Conservation (phyloP, 2,888 invertebrate species). For the Dasypolia templi region DNA sequence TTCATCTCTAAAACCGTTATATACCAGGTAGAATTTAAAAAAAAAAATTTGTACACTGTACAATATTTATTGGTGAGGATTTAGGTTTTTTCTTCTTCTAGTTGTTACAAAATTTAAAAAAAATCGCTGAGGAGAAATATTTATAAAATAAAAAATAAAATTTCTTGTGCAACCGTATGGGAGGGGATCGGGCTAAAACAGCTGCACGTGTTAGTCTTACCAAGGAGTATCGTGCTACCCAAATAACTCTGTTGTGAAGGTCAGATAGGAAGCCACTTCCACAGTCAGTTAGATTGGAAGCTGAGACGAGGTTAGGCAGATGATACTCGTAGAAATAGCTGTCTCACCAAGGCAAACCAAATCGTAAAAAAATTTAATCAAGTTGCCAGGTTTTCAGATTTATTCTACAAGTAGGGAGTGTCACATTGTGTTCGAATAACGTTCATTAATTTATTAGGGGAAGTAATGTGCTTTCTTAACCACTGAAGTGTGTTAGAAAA, state of each 20-base stretch:
- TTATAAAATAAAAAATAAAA: no score
- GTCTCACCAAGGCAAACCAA: background rate
- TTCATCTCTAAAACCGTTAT: conserved; percentile 28
- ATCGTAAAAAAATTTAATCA: background rate
- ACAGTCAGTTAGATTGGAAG: background rate
- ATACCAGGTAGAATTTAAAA: conserved; percentile 11
- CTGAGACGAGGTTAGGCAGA: background rate
- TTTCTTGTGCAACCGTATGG: no score
- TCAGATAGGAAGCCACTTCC: no score
- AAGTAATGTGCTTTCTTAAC: conserved; percentile 39
- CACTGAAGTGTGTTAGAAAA: conserved; percentile 38
- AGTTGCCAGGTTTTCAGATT: conserved; percentile 16
- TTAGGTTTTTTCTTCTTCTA: background rate
- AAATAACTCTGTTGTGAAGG: no score
- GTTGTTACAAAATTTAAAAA: background rate
- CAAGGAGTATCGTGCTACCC: no score
- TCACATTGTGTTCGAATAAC: conserved; percentile 23
- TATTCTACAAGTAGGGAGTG: background rate
- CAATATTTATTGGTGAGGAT: conserved; percentile 12
- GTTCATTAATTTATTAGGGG: conserved; percentile 43
- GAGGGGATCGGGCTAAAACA: background rate
- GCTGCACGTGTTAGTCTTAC: no score
- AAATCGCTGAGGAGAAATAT: background rate
- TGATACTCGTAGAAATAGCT: background rate
- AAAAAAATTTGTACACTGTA: background rate